Conservation (phyloP, 92 coral and sea anemone genomes). For the Epizoanthus illoricatus region DNA sequence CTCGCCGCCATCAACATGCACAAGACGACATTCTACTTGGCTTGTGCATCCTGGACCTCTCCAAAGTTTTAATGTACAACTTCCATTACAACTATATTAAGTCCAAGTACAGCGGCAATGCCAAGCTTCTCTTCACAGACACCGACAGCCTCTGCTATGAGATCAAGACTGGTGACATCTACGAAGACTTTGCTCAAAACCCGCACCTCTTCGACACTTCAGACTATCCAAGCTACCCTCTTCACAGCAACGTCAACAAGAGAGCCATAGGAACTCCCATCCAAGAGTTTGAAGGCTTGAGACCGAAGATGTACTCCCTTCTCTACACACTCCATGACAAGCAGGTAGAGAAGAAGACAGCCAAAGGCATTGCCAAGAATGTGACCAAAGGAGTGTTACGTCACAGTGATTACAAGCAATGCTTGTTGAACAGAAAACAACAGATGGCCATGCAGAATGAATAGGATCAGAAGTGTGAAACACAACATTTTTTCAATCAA, state of each 20-base stretch:
- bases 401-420: conserved; percentile 35
- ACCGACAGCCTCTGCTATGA: conserved; percentile 46
- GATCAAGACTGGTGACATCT: conserved; percentile 33
- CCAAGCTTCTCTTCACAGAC: conserved; percentile 54
- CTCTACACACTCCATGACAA: conserved; percentile 31
- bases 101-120: conserved; percentile 20
- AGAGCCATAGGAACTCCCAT: conserved; percentile 43
- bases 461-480: conserved; percentile 26
- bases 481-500: conserved; percentile 36
- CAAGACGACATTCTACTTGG: conserved; percentile 43
- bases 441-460: conserved; percentile 26
- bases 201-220: conserved; percentile 38
- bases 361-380: conserved; percentile 44
- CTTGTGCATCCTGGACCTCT: conserved; percentile 50
- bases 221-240: conserved; percentile 21
- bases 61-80: conserved; percentile 47
- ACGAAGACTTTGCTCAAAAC: conserved; percentile 26
- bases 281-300: conserved; percentile 50
- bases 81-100: conserved; percentile 47
- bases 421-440: conserved; percentile 32
- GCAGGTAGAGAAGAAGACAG: conserved; percentile 49
- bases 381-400: conserved; percentile 38
- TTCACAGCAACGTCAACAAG: conserved; percentile 14
- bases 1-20: conserved; percentile 52
- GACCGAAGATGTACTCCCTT: conserved; percentile 56